Percentiles rank a stretch among this genome's conserved stretches.
phyloP scores from a whole-genome alignment of 2,113 vertebrate genomes.

The Otis tarda region DNA sequence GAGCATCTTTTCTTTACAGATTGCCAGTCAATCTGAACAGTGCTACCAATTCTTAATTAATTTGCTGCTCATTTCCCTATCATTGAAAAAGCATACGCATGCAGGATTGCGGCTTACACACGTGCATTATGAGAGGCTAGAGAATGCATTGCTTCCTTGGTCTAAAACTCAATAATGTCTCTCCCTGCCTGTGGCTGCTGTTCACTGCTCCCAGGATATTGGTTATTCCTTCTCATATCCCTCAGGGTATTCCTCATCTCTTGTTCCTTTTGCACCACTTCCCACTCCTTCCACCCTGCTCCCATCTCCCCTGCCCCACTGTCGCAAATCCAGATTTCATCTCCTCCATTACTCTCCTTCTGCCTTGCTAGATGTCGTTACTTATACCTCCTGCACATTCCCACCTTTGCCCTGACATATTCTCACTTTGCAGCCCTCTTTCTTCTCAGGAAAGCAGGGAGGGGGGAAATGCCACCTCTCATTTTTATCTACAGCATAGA shows the following conservation, averaged over 20 bases:
- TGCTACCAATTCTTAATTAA: slow-evolving; percentile 17
- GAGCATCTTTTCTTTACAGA: neutral
- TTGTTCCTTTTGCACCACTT: neutral
- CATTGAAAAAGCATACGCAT: neutral
- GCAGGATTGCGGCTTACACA: neutral
- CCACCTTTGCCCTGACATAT: neutral
- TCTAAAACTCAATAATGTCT: rapidly evolving
- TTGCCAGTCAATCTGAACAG: neutral
- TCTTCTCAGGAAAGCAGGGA: neutral
- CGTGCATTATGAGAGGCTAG: neutral
- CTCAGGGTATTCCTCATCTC: neutral
- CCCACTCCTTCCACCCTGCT: neutral
- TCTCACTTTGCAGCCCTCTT: neutral
- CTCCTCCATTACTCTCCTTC: neutral
- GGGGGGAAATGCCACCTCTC: neutral
- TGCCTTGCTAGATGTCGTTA: neutral
- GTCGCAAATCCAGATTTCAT: neutral
- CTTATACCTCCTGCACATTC: neutral
- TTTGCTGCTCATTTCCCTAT: neutral
- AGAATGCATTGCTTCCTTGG: neutral
- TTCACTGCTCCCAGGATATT: neutral
- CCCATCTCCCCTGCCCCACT: neutral
- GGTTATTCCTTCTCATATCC: neutral
- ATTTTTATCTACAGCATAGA: neutral
- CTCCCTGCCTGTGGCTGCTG: neutral